phyloP scores from a whole-genome alignment of 2,113 vertebrate genomes.

The Lophius piscatorius region DNA sequence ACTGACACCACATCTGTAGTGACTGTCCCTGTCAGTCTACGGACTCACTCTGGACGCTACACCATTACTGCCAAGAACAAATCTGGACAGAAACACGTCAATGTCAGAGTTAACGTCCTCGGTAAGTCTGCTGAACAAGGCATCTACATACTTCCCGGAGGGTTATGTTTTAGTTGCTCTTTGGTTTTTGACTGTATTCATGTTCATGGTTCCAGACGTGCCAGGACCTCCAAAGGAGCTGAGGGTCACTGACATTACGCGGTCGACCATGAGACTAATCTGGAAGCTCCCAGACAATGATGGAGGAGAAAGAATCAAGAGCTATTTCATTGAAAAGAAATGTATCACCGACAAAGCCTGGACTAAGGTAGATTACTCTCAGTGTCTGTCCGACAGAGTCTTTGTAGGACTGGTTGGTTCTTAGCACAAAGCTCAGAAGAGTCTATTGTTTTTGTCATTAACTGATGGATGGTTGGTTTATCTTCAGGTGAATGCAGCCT shows the following conservation, averaged over 20 bases:
- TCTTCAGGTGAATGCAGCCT: constrained; percentile 82
- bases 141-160: no score
- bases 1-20: constrained; percentile 88
- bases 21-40: constrained; percentile 85
- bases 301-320: constrained; percentile 97
- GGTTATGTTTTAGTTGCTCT: no score
- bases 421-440: no score
- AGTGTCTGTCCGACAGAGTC: no score
- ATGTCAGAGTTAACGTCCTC: constrained; percentile 92
- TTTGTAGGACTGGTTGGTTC: no score
- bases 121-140: no score
- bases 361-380: constrained; percentile 83
- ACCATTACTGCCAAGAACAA: constrained; percentile 98
- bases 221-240: constrained; percentile 94
- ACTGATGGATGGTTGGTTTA: background rate
- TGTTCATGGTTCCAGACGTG: constrained; percentile 82
- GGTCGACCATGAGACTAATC: constrained; percentile 90
- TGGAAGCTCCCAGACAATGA: constrained; percentile 98
- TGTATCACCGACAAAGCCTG: constrained; percentile 92
- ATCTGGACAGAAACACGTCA: constrained; percentile 94
- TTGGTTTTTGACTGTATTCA: background rate
- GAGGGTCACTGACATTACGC: constrained; percentile 93
- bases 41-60: constrained; percentile 93
- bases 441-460: no score
- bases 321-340: constrained; percentile 96